Evolutionary conservation across 1,140 invertebrate genomes (phyloP), one percentile per base, ranked within the genome.

Genomic region (Monochamus saltuarius): DNA sequence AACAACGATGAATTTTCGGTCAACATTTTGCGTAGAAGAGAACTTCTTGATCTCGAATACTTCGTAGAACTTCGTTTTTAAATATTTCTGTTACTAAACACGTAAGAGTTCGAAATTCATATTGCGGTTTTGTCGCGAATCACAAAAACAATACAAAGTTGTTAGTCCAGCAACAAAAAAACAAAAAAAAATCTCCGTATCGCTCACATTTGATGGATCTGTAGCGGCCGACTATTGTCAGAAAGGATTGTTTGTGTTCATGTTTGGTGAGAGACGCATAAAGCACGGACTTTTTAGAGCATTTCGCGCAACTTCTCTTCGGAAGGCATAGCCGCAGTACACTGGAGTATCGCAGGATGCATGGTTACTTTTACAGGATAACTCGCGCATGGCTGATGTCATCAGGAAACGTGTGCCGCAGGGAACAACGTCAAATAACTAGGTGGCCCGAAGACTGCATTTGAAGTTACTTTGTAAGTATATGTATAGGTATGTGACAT

Each of bases 1-100:
- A 67, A 76, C 68, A 70, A 75, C 72, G 67, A 76, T 75, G 67
- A 72, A 75, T 59, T 72, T 73, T 61, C 64, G 72, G 49, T 63
- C 64, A 71, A 69, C 66, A 72, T 71, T 62, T 55, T 57, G 17
- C 29, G 56, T 59, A n/a, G 63, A 22, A 16, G 70, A 61, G 52
- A 69, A 73, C 68, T 69, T 72, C 59, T 75, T 72, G 34, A 75
- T 65, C 59, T 75, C 73, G 57, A 74, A 74, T 55, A 75, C 71
- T 63, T 73, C 73, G 68, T 74, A 74, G 67, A 71, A 75, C 70
- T 73, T 75, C 72, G 72, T 75, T 65, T 73, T 74, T 61, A 47
- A 36, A 22, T 57, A 43, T 58, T 55, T 6, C 22, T 19, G n/a
- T 13, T 14, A 46, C 43, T 37, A 43, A n/a, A 2, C 29, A 29